Evolutionary conservation across 92 coral and sea anemone genomes (phyloP), one percentile per base, ranked within the genome.

Genomic region (Phymanthus crucifer): DNA sequence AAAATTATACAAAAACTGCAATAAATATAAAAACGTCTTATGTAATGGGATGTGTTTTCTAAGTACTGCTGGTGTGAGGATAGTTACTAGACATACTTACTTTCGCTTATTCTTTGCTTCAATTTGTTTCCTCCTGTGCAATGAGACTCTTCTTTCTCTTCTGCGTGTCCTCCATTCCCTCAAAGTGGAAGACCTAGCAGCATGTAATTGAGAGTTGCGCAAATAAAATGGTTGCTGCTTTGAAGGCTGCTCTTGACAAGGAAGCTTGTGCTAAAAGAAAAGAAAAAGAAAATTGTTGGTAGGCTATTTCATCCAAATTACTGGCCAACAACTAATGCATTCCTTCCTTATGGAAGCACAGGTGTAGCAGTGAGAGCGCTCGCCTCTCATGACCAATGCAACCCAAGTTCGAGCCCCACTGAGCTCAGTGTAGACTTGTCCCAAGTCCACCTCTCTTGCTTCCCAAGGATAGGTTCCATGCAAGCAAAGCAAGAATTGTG

Each of bases 51-150:
- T n/a, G n/a, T n/a, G n/a, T n/a, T n/a, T n/a, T n/a, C n/a, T n/a
- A n/a, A n/a, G n/a, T n/a, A n/a, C n/a, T n/a, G n/a, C n/a, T n/a
- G n/a, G n/a, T n/a, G n/a, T n/a, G n/a, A n/a, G n/a, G n/a, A n/a
- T n/a, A n/a, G n/a, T n/a, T n/a, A n/a, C n/a, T n/a, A n/a, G 11
- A 10, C 18, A 48, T 18, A 70, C 72, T 73, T 61, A 95, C 98
- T 94, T 93, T 85, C 98, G 75, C 38, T 73, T 84, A 75, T 88
- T 97, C 21, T 87, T 89, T 23, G 89, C 88, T 32, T 56, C 56
- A 16, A 37, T 54, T 56, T 40, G 77, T 83, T 80, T 81, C 32
- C 89, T 82, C 33, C 89, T 90, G 31, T 82, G 90, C 24, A 83
- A 80, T 24, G 90, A 76, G 84, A 74, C 35, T 45, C 82, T 73